These are phyloP conservation scores for Diorhabda elongata DNA, from an alignment of 1,140 invertebrate genomes.

Conservation along the genomic window DNA sequence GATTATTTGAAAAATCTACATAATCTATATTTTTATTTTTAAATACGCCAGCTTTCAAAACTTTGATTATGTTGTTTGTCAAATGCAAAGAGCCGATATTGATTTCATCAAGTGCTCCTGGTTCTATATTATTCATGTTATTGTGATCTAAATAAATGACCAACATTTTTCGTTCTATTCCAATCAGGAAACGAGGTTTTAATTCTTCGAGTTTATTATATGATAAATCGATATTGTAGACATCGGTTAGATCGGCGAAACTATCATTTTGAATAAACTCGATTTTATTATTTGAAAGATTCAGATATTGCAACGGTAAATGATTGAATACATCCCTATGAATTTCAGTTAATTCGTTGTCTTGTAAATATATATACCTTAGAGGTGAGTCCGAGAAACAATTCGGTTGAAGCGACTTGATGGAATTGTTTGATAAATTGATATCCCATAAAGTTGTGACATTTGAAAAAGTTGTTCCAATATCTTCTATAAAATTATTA, in stretches of 20 bases:
- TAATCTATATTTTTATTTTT: neutral
- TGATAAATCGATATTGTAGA: too few relatives aligned
- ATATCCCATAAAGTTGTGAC: neutral
- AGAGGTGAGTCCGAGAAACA: neutral
- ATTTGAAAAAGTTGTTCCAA: too few relatives aligned
- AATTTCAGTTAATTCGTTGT: neutral
- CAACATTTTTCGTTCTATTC: too few relatives aligned
- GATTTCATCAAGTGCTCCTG: neutral
- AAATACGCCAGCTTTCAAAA: slow-evolving; percentile 7
- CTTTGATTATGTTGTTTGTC: neutral
- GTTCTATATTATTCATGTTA: slow-evolving; percentile 4
- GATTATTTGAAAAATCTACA: neutral
- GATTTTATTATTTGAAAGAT: neutral
- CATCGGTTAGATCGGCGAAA: neutral
- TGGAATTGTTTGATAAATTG: neutral
- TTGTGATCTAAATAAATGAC: too few relatives aligned
- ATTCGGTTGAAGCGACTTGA: neutral
- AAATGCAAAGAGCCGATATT: neutral
- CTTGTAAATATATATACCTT: neutral
- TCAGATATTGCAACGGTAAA: neutral
- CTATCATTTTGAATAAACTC: neutral
- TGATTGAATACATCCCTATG: neutral
- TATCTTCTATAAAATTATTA: too few relatives aligned
- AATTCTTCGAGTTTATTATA: too few relatives aligned
- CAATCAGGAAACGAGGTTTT: too few relatives aligned